Evolutionary conservation across 2,888 invertebrate species (phyloP), one percentile per base, ranked within the genome.

Genomic region (Cybosia mesomella): DNA sequence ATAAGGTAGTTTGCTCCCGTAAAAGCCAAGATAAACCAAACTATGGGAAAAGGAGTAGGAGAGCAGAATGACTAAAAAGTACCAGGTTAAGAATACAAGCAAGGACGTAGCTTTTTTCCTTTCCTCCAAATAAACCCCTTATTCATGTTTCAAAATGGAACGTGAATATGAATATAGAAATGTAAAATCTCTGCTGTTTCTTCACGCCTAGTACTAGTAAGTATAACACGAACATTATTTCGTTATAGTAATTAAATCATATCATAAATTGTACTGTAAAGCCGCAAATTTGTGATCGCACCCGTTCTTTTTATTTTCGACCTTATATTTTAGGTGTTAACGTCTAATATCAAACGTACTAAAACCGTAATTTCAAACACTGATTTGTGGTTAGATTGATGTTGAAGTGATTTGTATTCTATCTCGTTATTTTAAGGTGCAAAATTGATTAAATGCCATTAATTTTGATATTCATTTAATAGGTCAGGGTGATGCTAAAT

Each of bases 381-480:
- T 32, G 32, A 62, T 67, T 58, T 67, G 61, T 49, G 62, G 62
- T n/a, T 58, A 49, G 28, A 57, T 54, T 57, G 15, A 62, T 32
- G 60, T 39, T 57, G 32, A 43, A 55, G 39, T 43, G 57, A 66
- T 28, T 66, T 66, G 55, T 32, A 57, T 55, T 61, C 54, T 55
- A 61, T 32, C n/a, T 7, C 21, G 34, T 66, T 54, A 18, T 0
- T 22, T 28, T 61, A 66, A 61, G 66, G 61, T 57, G 21, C 59
- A 58, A 66, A 60, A 66, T 55, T 59, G 15, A 57, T 54, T 63
- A 28, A 24, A 18, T 7, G 18, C 8, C 22, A 21, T 57, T n/a
- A 64, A 64, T 57, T 64, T 32, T 34, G 39, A 58, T 28, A 58
- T 64, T 57, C 24, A 54, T 39, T 55, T 49, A 58, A 64, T 64